A percentile compares a stretch with the other conserved stretches of the same genome.
These are phyloP conservation scores for Carduelis carduelis DNA, from an alignment of 2,797 vertebrate genomes.

Conservation along the genomic window DNA sequence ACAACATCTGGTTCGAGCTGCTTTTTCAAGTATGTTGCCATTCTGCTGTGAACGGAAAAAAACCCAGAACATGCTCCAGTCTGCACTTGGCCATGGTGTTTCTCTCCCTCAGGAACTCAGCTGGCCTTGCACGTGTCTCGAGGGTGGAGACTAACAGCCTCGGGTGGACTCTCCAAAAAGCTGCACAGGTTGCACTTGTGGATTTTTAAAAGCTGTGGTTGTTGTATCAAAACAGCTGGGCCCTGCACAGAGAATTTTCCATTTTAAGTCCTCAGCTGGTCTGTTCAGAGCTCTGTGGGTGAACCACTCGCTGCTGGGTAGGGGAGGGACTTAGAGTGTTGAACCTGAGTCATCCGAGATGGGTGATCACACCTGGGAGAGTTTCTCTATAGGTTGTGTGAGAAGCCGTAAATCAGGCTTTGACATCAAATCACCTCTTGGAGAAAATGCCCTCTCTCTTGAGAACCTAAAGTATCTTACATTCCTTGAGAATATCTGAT, in stretches of 20 bases:
- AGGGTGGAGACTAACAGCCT: not conserved
- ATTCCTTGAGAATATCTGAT: not conserved
- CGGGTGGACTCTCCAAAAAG: not conserved
- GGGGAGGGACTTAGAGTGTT: not conserved
- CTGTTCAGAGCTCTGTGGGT: not conserved
- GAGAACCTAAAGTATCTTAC: not conserved
- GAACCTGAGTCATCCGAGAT: not conserved
- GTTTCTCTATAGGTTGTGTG: not conserved
- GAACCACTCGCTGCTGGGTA: not conserved
- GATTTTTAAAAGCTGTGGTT: not conserved
- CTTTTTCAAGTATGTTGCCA: not conserved
- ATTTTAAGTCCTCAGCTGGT: not conserved
- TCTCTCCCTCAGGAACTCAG: not conserved
- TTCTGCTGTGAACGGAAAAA: conserved; percentile 14
- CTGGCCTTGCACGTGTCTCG: not conserved
- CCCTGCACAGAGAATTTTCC: not conserved
- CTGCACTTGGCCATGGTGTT: not conserved
- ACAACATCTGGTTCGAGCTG: not conserved
- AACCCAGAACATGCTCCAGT: not conserved
- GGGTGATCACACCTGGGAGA: not conserved
- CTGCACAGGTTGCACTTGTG: not conserved
- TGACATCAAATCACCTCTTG: not conserved
- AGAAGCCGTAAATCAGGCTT: not conserved
- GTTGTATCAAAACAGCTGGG: not conserved
- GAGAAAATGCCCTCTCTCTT: not conserved